Evolutionary conservation across 2,113 vertebrate species (phyloP), one percentile per base, ranked within the genome.

Genomic region (Callorhinus ursinus): DNA sequence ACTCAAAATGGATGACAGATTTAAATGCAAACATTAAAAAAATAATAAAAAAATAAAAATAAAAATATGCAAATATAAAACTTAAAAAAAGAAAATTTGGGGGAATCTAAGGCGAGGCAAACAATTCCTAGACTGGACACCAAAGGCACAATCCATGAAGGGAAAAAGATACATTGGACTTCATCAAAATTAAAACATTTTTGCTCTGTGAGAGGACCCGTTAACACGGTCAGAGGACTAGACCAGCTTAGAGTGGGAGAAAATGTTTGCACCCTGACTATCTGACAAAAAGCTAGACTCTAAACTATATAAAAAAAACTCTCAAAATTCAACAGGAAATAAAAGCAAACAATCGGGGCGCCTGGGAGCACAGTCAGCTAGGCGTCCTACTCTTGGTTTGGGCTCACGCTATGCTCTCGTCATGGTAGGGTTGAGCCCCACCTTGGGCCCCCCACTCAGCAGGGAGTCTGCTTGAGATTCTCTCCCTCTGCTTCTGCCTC

Each of bases 351-450:
- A 63, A 18, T 72, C 36, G 7, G 74, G 42, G 42, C 0, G 0
- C 42, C 42, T 18, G 26, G 7, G 2, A 42, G 42, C 14, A 0
- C 8, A 14, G 42, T 31, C 26, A 1, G 13, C 15, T 8, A n/a
- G 33, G 74, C 4, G 2, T 9, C 74, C 26, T 16, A 28, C 42
- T 21, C 67, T 69, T 18, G 4, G 67, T 10, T 31, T 49, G 0
- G 4, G 74, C 74, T 49, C 74, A 31, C 14, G 15, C 7, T 15
- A 5, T 31, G 74, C 49, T 77, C 74, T 49, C 7, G 0, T 3
- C 14, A 15, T 31, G 7, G 7, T 18, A 42, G 14, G 74, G 31
- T 10, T 4, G 4, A 28, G 42, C 42, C 42, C 42, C 3, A 7
- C 6, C 22, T 46, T 3, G 0, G 39, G 39, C 39, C 26, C 12